phyloP scores from a whole-genome alignment of 2,113 vertebrate species.

The Rhinopomastus cyanomelas region DNA sequence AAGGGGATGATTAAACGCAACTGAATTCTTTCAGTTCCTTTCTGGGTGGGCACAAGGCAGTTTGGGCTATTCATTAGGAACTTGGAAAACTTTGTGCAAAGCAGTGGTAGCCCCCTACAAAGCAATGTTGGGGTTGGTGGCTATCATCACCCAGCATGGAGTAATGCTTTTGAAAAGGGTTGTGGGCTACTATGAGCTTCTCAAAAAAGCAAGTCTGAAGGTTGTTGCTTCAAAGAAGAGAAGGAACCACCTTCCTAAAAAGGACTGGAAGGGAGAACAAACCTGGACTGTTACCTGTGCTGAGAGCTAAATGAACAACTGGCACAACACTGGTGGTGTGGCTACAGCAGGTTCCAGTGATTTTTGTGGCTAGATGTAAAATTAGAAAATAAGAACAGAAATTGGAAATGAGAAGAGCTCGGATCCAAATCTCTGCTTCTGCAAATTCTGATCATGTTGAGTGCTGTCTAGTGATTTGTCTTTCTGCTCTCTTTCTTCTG shows the following conservation, averaged over 20 bases:
- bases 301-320: background rate
- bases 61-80: background rate
- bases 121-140: background rate
- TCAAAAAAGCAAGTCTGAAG: background rate
- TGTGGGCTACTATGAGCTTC: accelerated
- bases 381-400: background rate
- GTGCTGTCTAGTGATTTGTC: background rate
- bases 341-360: background rate
- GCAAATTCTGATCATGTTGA: background rate
- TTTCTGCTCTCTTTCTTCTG: background rate
- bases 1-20: background rate
- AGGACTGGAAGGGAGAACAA: background rate
- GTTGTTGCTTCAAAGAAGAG: background rate
- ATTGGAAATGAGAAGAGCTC: background rate
- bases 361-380: background rate
- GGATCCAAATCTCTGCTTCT: background rate
- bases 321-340: background rate
- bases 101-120: background rate
- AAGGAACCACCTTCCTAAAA: background rate
- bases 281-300: background rate
- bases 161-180: background rate
- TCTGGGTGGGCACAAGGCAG: background rate
- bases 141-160: background rate
- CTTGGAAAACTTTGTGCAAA: background rate
- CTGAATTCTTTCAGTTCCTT: background rate